Evolutionary conservation across 2,797 vertebrate genomes (phyloP).

Genomic region (Hipposideros larvatus): DNA sequence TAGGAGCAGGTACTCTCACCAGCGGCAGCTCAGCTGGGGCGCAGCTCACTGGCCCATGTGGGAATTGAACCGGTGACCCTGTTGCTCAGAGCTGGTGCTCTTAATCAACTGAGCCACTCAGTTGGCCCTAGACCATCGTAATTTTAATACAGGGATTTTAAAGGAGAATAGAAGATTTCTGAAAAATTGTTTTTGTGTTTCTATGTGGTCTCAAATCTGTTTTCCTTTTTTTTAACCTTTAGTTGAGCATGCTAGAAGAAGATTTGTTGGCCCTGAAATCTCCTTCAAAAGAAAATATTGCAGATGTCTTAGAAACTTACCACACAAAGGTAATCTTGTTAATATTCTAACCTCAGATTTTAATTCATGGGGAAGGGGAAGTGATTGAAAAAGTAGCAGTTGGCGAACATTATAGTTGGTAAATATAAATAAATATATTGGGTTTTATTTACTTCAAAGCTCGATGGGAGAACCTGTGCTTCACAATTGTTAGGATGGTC

Average conservation of each 20-base stretch:
- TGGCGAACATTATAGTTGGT: background rate
- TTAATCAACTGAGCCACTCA: too few relatives aligned
- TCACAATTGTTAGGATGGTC: background rate
- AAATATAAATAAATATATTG: background rate
- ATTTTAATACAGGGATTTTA: slow-evolving; percentile 41
- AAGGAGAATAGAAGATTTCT: slow-evolving; percentile 2
- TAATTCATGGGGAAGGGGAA: background rate
- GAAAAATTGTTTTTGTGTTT: background rate
- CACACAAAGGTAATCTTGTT: slow-evolving; percentile 91
- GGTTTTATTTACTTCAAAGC: background rate
- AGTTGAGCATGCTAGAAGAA: slow-evolving; percentile 94
- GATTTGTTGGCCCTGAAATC: slow-evolving; percentile 93
- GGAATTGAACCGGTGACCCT: too few relatives aligned
- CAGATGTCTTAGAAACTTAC: slow-evolving; percentile 91
- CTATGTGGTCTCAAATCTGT: background rate
- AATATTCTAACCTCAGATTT: slow-evolving; percentile 41
- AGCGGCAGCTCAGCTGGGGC: too few relatives aligned
- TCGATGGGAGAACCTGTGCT: background rate
- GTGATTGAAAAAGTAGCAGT: background rate
- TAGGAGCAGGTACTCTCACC: too few relatives aligned
- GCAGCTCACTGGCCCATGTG: too few relatives aligned
- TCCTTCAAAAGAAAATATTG: slow-evolving; percentile 91
- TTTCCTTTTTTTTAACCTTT: slow-evolving; percentile 20
- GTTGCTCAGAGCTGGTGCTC: too few relatives aligned
- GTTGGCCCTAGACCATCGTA: background rate